Evolutionary conservation across 2,888 invertebrate species (phyloP).

Genomic region (Drosophila nigritarsus): DNA sequence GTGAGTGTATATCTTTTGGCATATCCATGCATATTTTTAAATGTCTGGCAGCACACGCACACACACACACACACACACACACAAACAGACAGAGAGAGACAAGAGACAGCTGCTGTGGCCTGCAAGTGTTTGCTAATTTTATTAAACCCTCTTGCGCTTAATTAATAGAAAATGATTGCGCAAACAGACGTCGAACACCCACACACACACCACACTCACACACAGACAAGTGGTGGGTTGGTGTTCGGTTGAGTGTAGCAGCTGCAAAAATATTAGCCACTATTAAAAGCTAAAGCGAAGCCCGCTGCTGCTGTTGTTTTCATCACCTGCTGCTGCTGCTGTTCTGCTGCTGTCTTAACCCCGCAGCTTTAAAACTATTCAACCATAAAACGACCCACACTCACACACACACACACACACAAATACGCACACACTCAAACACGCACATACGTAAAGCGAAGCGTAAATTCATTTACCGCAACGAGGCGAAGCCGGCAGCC

Average conservation of each 20-base stretch:
- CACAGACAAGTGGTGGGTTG: background rate
- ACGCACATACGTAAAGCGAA: slow-evolving; percentile 41
- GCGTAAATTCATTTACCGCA: slow-evolving; percentile 78
- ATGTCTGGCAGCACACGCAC: slow-evolving; percentile 43
- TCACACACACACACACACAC: slow-evolving; percentile 30
- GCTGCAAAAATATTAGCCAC: slow-evolving; percentile 67
- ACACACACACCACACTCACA: slow-evolving; percentile 23
- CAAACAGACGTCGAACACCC: slow-evolving; percentile 60
- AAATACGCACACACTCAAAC: slow-evolving; percentile 5
- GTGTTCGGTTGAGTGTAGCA: slow-evolving; percentile 22
- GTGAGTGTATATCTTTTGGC: slow-evolving; percentile 26
- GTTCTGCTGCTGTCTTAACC: slow-evolving; percentile 44
- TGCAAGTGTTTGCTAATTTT: slow-evolving; percentile 77
- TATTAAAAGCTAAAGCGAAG: slow-evolving; percentile 61
- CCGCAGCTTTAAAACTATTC: slow-evolving; percentile 71
- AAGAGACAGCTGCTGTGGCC: slow-evolving; percentile 24
- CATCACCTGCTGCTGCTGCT: slow-evolving; percentile 52
- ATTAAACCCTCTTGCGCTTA: slow-evolving; percentile 78
- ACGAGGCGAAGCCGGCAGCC: slow-evolving; percentile 35
- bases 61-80: background rate
- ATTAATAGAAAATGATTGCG: slow-evolving; percentile 80
- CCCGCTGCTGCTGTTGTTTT: slow-evolving; percentile 35
- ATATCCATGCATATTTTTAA: slow-evolving; percentile 50
- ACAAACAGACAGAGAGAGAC: background rate
- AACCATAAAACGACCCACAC: slow-evolving; percentile 70